Evolutionary conservation across 2,888 invertebrate species (phyloP), one percentile per base, ranked within the genome.

Genomic region (Ametastegia equiseti): DNA sequence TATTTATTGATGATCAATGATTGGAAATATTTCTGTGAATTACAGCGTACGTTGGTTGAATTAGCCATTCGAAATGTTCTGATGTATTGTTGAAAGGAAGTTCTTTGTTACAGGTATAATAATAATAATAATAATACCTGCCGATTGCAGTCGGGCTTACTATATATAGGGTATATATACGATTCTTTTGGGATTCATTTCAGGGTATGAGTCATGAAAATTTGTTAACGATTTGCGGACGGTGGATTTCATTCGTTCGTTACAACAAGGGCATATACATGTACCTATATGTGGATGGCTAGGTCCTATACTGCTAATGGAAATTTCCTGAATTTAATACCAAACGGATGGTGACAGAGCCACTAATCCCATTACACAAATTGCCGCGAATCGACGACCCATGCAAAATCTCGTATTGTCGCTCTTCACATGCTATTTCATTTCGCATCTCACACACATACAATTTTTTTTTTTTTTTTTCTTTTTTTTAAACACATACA

Each of bases 41-140:
- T 23, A 54, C 23, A 23, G n/a, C 19, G 27, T 27, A n/a, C 19
- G 33, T 63, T 63, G 33, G 7, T 63, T 63, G 33, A 33, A 63
- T 63, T 63, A 63, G 63, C 33, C 13, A 63, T 63, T 63, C 27
- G 63, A 63, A 63, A n/a, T n/a, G n/a, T n/a, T 63, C 33, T 27
- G 63, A 33, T 19, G 15, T 33, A 63, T 63, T 63, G 75, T 82
- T 77, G 80, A 82, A 84, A 86, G 86, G 85, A 86, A 86, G 85
- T 87, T 86, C 86, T 87, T 87, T 87, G 87, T 86, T 86, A n/a
- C n/a, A 85, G 80, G 81, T 80, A 85, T 83, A 84, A 84, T n/a
- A n/a, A n/a, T n/a, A n/a, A n/a, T n/a, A n/a, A n/a, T n/a, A n/a
- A n/a, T n/a, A 85, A 63, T 63, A 33, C 13, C 30, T 63, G 54